Evolutionary conservation across 2,113 vertebrate species (phyloP).

Genomic region (Psilopsiagon aurifrons): DNA sequence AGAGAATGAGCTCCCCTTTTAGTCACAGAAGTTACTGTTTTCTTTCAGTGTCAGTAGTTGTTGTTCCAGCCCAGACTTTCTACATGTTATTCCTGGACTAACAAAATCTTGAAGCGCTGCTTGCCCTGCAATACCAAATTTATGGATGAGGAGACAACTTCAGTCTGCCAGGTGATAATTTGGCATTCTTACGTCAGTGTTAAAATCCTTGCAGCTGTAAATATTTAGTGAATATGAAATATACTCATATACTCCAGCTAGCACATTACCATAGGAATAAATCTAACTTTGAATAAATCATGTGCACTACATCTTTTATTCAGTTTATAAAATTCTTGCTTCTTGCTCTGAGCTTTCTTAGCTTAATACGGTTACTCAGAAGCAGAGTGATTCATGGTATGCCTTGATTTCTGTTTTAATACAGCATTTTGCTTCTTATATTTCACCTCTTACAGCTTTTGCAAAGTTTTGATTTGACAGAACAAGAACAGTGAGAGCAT

Average conservation of each 20-base stretch:
- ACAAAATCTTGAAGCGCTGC: background rate
- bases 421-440: background rate
- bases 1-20: background rate
- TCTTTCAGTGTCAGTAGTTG: background rate
- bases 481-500: conserved; percentile 75
- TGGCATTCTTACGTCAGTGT: conserved; percentile 21
- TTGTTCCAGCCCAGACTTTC: conserved; percentile 13
- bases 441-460: conserved; percentile 14
- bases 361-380: background rate
- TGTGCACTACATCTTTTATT: background rate
- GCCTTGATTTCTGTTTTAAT: conserved; percentile 19
- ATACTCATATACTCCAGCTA: background rate
- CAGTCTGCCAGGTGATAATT: conserved; percentile 64
- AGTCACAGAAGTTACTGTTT: background rate
- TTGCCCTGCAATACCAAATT: conserved; percentile 10
- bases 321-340: conserved; percentile 13
- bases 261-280: conserved; percentile 17
- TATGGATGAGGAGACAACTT: conserved; percentile 56
- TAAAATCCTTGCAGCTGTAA: conserved; percentile 50
- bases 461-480: conserved; percentile 54
- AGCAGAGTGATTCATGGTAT: background rate
- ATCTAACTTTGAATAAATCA: conserved; percentile 45
- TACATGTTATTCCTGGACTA: background rate
- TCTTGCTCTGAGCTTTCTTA: conserved; percentile 1
- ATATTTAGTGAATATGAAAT: conserved; percentile 52